Evolutionary conservation across 2,113 vertebrate species (phyloP), one percentile per base, ranked within the genome.

Genomic region (Zosterops pallidus): DNA sequence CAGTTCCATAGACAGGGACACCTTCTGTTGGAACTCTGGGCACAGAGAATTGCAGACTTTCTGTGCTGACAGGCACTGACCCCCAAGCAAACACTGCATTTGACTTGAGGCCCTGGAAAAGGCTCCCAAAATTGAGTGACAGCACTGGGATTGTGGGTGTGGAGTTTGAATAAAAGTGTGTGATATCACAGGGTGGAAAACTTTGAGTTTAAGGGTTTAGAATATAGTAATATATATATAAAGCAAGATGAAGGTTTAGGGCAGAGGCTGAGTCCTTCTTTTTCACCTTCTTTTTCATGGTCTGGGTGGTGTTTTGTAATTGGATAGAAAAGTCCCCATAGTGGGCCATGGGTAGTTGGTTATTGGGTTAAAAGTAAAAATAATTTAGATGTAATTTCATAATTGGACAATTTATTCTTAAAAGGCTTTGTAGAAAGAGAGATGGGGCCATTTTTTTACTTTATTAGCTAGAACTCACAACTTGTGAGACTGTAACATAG

Each of bases 331-430:
- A 56, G 1, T 56, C 55, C 12, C 0, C 55, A 33, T 33, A 22
- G 55, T 1, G 3, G 31, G 7, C 6, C 55, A 56, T 0, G 12
- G 55, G 19, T 56, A 11, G 3, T 56, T 56, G 55, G 31, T 56
- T 21, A 56, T 56, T 55, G 31, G 19, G 31, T 56, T 56, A 33
- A 56, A 56, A 33, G 55, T 33, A 13, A 56, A 56, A 56, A 56
- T 33, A 33, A 33, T 33, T 33, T 13, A 56, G 20, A 31, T 56
- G 12, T 21, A 19, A 33, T 33, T 56, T 56, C 31, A 5, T 56
- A 21, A 33, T 56, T 56, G 20, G 31, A 33, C 31, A 33, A 8
- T 14, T 56, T 33, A 22, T 56, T 12, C 55, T n/a, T 57, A 14
- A 22, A 57, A n/a, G 31, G 12, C 33, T 8, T 56, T 56, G 20